Evolutionary conservation across 1,140 invertebrate species (phyloP).

Genomic region (Bacillus rossius): DNA sequence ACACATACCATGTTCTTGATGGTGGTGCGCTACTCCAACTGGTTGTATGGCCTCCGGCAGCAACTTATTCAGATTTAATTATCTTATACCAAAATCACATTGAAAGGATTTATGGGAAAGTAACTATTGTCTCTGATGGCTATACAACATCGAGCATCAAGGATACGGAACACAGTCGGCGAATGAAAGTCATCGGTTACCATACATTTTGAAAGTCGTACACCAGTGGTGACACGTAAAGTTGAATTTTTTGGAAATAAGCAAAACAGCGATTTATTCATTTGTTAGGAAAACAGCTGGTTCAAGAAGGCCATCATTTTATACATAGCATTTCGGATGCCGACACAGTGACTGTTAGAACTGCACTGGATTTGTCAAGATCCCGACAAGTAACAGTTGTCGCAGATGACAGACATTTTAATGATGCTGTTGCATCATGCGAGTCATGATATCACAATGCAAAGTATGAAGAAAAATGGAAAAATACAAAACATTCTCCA

Average conservation of each 20-base stretch:
- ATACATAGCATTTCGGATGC: not conserved
- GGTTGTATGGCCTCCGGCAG: not conserved
- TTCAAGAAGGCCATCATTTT: not conserved
- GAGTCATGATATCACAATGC: slow-evolving; percentile 2
- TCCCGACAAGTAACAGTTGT: not conserved
- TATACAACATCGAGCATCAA: slow-evolving; percentile 3
- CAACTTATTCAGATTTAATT: not conserved
- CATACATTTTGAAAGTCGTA: not conserved
- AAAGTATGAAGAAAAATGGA: not conserved
- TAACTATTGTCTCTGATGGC: slow-evolving; percentile 6
- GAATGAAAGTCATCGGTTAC: slow-evolving; percentile 8
- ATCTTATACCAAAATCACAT: not conserved
- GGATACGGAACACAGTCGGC: slow-evolving; percentile 6
- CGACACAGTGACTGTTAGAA: slow-evolving; percentile 8
- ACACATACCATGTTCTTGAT: slow-evolving; percentile 3
- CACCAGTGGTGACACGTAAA: slow-evolving; percentile 4
- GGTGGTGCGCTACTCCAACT: not conserved
- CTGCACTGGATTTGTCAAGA: slow-evolving; percentile 1
- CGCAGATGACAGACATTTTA: slow-evolving; percentile 10
- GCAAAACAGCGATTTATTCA: slow-evolving; percentile 5
- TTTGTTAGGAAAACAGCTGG: not conserved
- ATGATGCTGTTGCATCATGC: slow-evolving; percentile 8
- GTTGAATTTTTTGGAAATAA: not conserved
- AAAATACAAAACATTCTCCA: not conserved
- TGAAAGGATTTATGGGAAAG: not conserved